Percentiles rank a stretch among this genome's conserved stretches.
Conservation (phyloP, 2,797 vertebrate species). For the Galagoides demidoff region DNA sequence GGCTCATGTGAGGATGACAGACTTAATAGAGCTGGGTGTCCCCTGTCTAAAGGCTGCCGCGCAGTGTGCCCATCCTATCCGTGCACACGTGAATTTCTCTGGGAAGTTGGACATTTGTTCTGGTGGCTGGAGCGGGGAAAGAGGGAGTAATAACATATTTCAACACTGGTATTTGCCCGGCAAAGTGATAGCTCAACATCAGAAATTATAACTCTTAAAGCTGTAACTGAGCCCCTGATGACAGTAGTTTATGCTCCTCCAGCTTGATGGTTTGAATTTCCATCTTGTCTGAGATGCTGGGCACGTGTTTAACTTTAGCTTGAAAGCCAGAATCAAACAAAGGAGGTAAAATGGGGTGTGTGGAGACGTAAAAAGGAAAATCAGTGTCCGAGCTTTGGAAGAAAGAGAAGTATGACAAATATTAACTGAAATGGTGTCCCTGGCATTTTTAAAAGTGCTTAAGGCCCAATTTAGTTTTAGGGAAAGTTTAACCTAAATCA, state of each 20-base stretch:
- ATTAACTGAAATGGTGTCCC: neutral
- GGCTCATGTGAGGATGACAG: conserved; percentile 68
- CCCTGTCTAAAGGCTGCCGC: conserved; percentile 58
- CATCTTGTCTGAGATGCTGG: conserved; percentile 48
- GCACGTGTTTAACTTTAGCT: conserved; percentile 37
- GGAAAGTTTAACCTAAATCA: neutral
- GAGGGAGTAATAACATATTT: conserved; percentile 74
- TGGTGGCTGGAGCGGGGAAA: conserved; percentile 61
- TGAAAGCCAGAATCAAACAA: conserved; percentile 61
- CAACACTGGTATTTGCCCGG: conserved; percentile 70
- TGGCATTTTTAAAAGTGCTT: conserved; percentile 15
- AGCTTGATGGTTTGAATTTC: conserved; percentile 62
- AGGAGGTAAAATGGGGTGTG: conserved; percentile 34
- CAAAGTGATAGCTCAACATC: conserved; percentile 70
- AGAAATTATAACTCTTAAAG: conserved; percentile 70
- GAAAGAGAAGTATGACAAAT: neutral
- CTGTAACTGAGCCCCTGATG: conserved; percentile 49
- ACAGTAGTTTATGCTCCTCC: conserved; percentile 33
- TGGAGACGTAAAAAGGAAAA: conserved; percentile 5
- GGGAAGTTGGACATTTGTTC: conserved; percentile 72
- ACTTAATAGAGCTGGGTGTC: conserved; percentile 74
- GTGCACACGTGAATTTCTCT: conserved; percentile 71
- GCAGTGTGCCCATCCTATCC: conserved; percentile 41
- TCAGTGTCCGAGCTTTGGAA: neutral
- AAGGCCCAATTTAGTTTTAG: conserved; percentile 15